Conservation (phyloP, 2,113 vertebrate species). For the Sphyrna mokarran region DNA sequence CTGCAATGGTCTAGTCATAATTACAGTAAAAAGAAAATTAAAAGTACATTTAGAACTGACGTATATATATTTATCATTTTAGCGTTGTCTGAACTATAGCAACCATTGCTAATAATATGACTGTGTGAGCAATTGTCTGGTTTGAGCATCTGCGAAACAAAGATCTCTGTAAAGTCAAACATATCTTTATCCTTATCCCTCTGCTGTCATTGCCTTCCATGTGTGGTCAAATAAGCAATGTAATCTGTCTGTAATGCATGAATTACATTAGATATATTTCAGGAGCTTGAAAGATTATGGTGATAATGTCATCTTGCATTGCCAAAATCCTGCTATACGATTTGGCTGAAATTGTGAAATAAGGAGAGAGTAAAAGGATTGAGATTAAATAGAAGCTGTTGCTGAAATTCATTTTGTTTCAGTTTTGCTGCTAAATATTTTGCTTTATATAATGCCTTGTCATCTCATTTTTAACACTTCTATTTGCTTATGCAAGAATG, state of each 20-base stretch:
- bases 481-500: background rate
- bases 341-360: background rate
- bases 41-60: background rate
- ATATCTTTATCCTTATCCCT: background rate
- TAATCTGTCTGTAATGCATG: background rate
- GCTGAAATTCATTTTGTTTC: background rate
- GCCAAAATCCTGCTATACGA: background rate
- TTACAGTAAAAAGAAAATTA: background rate
- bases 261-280: background rate
- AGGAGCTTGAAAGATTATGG: slow-evolving; percentile 16
- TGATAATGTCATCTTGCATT: background rate
- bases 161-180: background rate
- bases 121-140: background rate
- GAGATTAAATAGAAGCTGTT: background rate
- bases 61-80: background rate
- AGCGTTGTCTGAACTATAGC: background rate
- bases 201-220: background rate
- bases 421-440: background rate
- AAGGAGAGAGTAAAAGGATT: background rate
- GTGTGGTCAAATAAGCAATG: background rate
- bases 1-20: background rate
- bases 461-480: background rate
- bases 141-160: background rate
- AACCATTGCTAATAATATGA: background rate
- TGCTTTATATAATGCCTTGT: background rate